Base-by-base conservation (phyloP, 2,888 invertebrate genomes). In the Apantesis nais region DNA sequence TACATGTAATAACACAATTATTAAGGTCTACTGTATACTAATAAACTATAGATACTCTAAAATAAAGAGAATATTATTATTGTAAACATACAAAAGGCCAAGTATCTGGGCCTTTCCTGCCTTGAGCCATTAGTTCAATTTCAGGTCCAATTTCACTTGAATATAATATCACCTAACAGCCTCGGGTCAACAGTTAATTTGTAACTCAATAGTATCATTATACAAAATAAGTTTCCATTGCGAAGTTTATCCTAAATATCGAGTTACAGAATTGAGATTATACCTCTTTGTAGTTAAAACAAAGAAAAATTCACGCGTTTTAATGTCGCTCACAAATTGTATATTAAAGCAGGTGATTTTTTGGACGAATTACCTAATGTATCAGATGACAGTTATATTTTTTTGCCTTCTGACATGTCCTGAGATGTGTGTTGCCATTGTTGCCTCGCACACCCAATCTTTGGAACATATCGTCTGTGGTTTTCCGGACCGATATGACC, bases 271-370 rank as follows among this genome's bases (percentile, higher is more conserved):
- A 25, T 31, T 63, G 58, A 41, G 55, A 58, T 62, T 67, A 62
- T 25, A 29, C n/a, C 62, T 14, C 62, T 16, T 41, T 0, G 2
- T 16, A 62, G 34, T 25, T 44, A 37, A 58, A 71, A 67, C 62
- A n/a, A 52, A 16, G 11, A 48, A 71, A 71, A 71, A 39, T 63
- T 67, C 64, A 71, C 58, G 44, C 64, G 60, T 67, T 67, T 58
- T 71, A 39, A 64, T 48, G 58, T 48, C 25, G 29, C 5, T 37
- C 62, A 19, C 55, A 70, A 61, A 48, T 64, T 64, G 60, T 64
- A n/a, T 16, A 71, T 25, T 60, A 29, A 19, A 7, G 2, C 48
- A 16, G 16, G 8, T 14, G 1, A 48, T 37, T 37, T 37, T 8
- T n/a, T n/a, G n/a, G n/a, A n/a, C n/a, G n/a, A n/a, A n/a, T n/a